These are phyloP conservation scores for Notarius lentiginosus DNA, from an alignment of 2,113 vertebrate genomes.

Conservation along the genomic window DNA sequence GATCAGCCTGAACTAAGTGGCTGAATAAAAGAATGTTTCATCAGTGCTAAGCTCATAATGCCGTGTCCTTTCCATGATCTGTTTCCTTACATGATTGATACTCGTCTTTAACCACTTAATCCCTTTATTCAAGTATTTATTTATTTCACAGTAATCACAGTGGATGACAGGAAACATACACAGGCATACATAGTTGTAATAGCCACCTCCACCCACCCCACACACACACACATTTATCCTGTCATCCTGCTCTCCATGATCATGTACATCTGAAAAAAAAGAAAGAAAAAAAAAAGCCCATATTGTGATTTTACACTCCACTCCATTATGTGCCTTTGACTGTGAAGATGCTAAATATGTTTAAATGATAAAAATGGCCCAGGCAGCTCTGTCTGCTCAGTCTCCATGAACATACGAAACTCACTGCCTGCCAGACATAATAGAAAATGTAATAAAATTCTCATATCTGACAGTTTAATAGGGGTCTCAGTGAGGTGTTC, in stretches of 20 bases:
- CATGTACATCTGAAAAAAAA: not conserved
- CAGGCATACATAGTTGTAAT: constrained; percentile 1
- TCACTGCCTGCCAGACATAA: not conserved
- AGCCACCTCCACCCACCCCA: not conserved
- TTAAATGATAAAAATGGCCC: constrained; percentile 30
- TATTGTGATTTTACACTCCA: constrained; percentile 5
- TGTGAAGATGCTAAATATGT: constrained; percentile 30
- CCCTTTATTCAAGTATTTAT: constrained; percentile 13
- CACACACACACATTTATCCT: constrained; percentile 22
- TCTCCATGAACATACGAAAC: not conserved
- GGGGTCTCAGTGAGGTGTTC: not conserved
- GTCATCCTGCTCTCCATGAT: not conserved
- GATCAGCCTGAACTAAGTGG: constrained; percentile 4
- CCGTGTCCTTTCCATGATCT: constrained; percentile 11
- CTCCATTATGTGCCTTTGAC: not conserved
- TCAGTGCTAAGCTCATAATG: constrained; percentile 34
- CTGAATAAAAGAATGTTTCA: constrained; percentile 42
- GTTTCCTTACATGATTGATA: constrained; percentile 29
- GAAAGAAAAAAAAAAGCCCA: not conserved
- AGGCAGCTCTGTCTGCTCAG: not conserved
- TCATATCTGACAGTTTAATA: constrained; percentile 4
- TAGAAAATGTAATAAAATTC: not conserved
- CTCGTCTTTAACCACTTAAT: constrained; percentile 37
- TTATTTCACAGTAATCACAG: constrained; percentile 40
- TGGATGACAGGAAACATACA: constrained; percentile 57